A percentile compares a stretch with the other conserved stretches of the same genome.
Conservation (phyloP, 2,113 vertebrate genomes). For the Proterorhinus semilunaris region DNA sequence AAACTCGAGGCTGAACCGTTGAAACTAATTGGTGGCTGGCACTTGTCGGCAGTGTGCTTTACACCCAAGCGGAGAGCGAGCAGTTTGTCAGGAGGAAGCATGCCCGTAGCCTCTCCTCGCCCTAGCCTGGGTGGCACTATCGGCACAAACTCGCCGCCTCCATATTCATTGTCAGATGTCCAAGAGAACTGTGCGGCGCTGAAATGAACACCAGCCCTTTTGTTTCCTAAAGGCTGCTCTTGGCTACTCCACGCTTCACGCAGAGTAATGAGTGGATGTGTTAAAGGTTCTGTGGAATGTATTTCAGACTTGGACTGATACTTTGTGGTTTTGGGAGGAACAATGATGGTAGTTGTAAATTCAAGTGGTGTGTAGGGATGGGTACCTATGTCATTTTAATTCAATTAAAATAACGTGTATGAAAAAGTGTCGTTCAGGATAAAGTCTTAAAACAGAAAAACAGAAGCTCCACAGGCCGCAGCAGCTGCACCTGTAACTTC, state of each 20-base stretch:
- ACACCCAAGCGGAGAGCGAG: slow-evolving; percentile 29
- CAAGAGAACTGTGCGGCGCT: slow-evolving; percentile 8
- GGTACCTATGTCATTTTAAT: no score
- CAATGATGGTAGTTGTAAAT: background rate
- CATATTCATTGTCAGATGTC: slow-evolving; percentile 40
- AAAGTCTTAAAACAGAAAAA: no score
- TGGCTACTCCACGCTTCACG: background rate
- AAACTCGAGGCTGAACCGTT: slow-evolving; percentile 38
- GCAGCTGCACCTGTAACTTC: no score
- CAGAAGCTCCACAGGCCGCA: no score
- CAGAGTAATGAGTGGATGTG: background rate
- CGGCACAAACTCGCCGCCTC: background rate
- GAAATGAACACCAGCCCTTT: slow-evolving; percentile 6
- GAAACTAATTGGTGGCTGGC: slow-evolving; percentile 42
- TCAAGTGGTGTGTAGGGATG: no score
- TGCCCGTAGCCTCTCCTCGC: slow-evolving; percentile 15
- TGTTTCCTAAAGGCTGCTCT: slow-evolving; percentile 3
- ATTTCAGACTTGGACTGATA: background rate
- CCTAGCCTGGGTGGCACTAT: no score
- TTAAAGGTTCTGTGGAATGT: slow-evolving; percentile 4
- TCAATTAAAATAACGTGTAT: no score
- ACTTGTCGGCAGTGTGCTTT: slow-evolving; percentile 16
- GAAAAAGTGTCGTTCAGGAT: no score
- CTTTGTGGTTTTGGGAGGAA: background rate
- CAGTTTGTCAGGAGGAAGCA: slow-evolving; percentile 28